phyloP scores from a whole-genome alignment of 2,888 invertebrate genomes.

The Lymantria dispar region DNA sequence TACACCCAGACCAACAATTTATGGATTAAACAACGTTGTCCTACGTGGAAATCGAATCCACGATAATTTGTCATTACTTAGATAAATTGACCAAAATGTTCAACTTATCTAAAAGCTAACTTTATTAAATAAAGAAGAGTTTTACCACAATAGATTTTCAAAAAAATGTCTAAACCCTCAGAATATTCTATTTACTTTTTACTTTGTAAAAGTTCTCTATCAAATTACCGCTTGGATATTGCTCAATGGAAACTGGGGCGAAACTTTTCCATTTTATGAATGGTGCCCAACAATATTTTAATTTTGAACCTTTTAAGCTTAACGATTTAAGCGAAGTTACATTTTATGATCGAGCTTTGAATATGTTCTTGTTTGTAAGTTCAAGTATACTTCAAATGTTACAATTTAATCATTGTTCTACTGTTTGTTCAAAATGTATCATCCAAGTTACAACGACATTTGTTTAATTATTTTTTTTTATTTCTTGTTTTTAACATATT shows the following conservation, averaged over 20 bases:
- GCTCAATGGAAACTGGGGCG: conserved; percentile 29
- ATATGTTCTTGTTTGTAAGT: background rate
- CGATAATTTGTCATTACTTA: no score
- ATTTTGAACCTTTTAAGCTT: conserved; percentile 23
- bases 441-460: no score
- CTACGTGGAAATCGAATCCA: no score
- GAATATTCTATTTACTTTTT: conserved; percentile 22
- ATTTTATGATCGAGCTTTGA: background rate
- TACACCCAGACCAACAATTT: no score
- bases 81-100: no score
- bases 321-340: conserved; percentile 9
- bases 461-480: no score
- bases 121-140: no score
- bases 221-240: conserved; percentile 29
- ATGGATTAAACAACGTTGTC: no score
- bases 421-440: no score
- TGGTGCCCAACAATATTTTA: conserved; percentile 25
- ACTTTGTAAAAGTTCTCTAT: conserved; percentile 23
- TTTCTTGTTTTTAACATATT: no score
- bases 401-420: background rate
- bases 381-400: background rate
- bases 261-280: conserved; percentile 22
- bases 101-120: no score
- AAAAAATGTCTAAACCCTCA: conserved; percentile 10
- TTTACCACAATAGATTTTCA: conserved; percentile 3